Conservation (phyloP, 2,113 vertebrate genomes). For the Tursiops truncatus region DNA sequence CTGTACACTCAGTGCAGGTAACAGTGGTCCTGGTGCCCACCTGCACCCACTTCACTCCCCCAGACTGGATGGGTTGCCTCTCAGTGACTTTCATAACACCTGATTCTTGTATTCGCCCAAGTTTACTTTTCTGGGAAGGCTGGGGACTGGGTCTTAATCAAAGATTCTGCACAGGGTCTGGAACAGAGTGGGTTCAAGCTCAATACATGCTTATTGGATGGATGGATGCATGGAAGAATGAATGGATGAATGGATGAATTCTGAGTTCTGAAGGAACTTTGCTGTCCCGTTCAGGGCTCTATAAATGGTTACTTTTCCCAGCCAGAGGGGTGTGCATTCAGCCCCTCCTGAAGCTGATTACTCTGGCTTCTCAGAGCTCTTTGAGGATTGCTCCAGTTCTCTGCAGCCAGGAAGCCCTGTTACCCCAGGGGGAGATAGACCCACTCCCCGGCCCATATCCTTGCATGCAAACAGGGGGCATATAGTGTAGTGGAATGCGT, state of each 20-base stretch:
- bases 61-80: neutral
- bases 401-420: neutral
- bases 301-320: neutral
- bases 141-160: neutral
- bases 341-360: neutral
- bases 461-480: neutral
- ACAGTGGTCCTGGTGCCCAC: neutral
- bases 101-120: neutral
- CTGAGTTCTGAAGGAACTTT: slow-evolving; percentile 1
- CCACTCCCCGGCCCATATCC: neutral
- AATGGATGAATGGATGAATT: neutral
- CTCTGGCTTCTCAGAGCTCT: neutral
- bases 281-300: neutral
- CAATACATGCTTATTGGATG: neutral
- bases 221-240: neutral
- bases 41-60: neutral
- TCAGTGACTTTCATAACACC: neutral
- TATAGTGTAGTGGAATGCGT: neutral
- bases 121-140: neutral
- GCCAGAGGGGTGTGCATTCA: neutral
- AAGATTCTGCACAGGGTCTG: neutral
- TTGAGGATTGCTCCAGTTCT: neutral
- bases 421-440: neutral
- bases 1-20: neutral
- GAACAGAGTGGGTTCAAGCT: neutral